Percentiles rank a stretch among this genome's conserved stretches.
These are phyloP conservation scores for Pollimyrus isidori DNA, from an alignment of 2,113 vertebrate genomes.

Conservation along the genomic window DNA sequence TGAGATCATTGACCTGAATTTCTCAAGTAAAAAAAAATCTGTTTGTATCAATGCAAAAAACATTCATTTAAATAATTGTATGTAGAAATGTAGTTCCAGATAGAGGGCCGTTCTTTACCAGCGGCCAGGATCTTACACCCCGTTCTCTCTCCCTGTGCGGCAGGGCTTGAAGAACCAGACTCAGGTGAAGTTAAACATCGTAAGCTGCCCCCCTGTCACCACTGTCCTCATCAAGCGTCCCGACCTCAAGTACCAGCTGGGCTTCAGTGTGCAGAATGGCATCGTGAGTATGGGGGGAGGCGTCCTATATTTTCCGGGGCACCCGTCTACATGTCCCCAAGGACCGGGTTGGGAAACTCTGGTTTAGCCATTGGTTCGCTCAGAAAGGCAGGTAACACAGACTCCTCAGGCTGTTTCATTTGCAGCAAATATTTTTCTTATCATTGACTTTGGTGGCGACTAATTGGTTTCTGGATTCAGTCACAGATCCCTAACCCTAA, in stretches of 20 bases:
- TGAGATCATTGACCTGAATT: not conserved
- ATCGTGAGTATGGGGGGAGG: slow-evolving; percentile 70
- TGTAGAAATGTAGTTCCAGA: not conserved
- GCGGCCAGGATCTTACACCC: not conserved
- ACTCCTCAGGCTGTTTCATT: not conserved
- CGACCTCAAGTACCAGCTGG: slow-evolving; percentile 95
- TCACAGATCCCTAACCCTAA: not conserved
- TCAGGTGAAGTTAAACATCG: slow-evolving; percentile 93
- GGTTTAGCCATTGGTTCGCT: not conserved
- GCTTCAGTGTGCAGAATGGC: slow-evolving; percentile 98
- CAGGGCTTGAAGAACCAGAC: slow-evolving; percentile 97
- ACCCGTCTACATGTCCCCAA: not conserved
- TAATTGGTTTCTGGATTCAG: not conserved
- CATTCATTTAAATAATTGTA: not conserved
- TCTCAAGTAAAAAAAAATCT: not conserved
- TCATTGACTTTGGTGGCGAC: not conserved
- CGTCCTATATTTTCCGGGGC: not conserved
- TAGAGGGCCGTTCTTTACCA: not conserved
- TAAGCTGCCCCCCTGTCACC: slow-evolving; percentile 95
- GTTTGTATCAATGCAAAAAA: not conserved
- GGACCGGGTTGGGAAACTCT: not conserved
- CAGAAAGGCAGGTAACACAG: not conserved
- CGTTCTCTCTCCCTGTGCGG: not conserved
- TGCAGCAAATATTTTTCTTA: not conserved
- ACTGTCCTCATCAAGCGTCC: slow-evolving; percentile 97